Conservation (phyloP, 2,797 vertebrate genomes). For the Gobio occitaniae region DNA sequence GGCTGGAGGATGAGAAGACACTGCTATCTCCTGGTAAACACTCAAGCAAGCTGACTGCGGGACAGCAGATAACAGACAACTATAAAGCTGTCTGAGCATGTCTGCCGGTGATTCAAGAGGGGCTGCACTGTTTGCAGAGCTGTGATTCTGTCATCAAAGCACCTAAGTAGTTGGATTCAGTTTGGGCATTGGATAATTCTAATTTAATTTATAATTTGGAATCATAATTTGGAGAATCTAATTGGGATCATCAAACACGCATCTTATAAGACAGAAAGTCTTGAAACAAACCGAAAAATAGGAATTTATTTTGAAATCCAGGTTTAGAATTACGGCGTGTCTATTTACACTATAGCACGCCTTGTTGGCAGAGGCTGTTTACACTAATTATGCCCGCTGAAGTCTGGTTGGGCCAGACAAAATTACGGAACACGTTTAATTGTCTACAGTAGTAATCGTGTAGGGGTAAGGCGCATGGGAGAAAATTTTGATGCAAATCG, state of each 20-base stretch:
- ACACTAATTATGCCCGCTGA: too few species aligned
- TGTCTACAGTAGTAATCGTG: too few species aligned
- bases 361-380: too few species aligned
- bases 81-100: slow-evolving; percentile 52
- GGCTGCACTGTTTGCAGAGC: slow-evolving; percentile 32
- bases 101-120: slow-evolving; percentile 20
- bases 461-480: too few species aligned
- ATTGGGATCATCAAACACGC: neutral
- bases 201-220: neutral
- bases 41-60: slow-evolving; percentile 46
- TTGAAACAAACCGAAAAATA: neutral
- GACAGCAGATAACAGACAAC: slow-evolving; percentile 52
- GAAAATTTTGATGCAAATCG: too few species aligned
- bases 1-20: slow-evolving; percentile 16
- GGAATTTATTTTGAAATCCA: neutral
- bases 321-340: neutral
- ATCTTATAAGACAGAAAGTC: neutral
- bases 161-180: neutral
- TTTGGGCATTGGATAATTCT: neutral
- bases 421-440: too few species aligned
- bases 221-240: neutral
- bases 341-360: too few species aligned
- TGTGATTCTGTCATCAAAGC: slow-evolving; percentile 43
- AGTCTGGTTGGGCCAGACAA: too few species aligned
- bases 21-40: slow-evolving; percentile 58